These are phyloP conservation scores for Amyelois transitella DNA, from an alignment of 1,140 invertebrate genomes.

Conservation along the genomic window DNA sequence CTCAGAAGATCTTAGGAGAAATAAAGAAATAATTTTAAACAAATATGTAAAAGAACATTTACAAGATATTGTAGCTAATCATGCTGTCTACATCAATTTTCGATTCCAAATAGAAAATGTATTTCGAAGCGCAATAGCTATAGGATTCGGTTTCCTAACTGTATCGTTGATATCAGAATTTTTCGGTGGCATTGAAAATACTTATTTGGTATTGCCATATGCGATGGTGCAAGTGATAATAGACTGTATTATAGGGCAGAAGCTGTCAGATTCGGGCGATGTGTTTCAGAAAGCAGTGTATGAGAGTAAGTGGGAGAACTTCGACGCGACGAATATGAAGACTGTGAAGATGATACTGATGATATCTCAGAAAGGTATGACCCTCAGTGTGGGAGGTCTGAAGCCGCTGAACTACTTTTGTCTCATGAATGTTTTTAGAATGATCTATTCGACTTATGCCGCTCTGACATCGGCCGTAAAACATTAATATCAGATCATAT, in stretches of 20 bases:
- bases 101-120: slow-evolving; percentile 25
- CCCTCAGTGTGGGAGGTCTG: neutral
- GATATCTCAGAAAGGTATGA: slow-evolving; percentile 33
- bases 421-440: neutral
- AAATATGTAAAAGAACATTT: slow-evolving; percentile 28
- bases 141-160: slow-evolving; percentile 37
- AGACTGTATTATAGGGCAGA: slow-evolving; percentile 46
- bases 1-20: no score
- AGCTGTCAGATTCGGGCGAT: slow-evolving; percentile 32
- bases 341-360: slow-evolving; percentile 34
- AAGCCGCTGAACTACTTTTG: neutral
- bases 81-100: slow-evolving; percentile 28
- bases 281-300: slow-evolving; percentile 42
- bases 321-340: slow-evolving; percentile 33
- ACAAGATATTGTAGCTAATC: slow-evolving; percentile 25
- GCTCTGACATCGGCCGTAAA: neutral
- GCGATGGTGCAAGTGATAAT: slow-evolving; percentile 38
- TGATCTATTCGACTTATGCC: neutral
- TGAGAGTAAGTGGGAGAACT: slow-evolving; percentile 47
- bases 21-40: slow-evolving; percentile 18
- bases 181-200: slow-evolving; percentile 47
- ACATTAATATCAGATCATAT: no score
- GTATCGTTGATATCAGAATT: slow-evolving; percentile 35
- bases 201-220: slow-evolving; percentile 41
- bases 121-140: slow-evolving; percentile 31